Conservation (phyloP, 2,888 invertebrate species). For the Helleia helle region DNA sequence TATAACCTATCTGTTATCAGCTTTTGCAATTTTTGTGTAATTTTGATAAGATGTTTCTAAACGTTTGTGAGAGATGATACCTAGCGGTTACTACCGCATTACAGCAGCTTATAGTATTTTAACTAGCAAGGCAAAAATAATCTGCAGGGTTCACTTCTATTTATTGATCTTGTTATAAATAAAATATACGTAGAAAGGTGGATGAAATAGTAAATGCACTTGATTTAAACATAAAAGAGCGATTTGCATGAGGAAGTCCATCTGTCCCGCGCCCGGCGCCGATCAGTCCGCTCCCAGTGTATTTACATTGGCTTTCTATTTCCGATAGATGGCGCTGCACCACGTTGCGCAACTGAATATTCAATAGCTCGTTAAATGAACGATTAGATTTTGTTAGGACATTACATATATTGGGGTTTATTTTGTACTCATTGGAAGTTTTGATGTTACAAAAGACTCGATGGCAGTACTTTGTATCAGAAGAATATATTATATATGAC, state of each 20-base stretch:
- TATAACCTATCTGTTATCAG: no score
- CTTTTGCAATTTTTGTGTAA: no score
- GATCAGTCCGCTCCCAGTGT: slow-evolving; percentile 29
- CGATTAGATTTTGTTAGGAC: slow-evolving; percentile 16
- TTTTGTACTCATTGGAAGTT: no score
- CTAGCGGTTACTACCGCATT: no score
- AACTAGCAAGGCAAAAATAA: no score
- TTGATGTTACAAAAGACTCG: no score
- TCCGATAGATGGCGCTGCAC: slow-evolving; percentile 50
- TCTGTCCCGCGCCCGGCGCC: slow-evolving; percentile 29
- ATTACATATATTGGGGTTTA: slow-evolving; percentile 15
- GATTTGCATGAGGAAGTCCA: slow-evolving; percentile 46
- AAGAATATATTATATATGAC: no score
- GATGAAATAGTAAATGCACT: background rate
- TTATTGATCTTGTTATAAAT: background rate
- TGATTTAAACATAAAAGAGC: slow-evolving; percentile 7
- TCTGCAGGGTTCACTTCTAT: no score
- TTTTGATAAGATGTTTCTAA: no score
- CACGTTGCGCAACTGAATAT: slow-evolving; percentile 33
- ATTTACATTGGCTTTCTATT: slow-evolving; percentile 61
- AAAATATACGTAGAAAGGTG: slow-evolving; percentile 7
- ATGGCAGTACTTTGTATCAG: no score
- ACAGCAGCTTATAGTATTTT: no score
- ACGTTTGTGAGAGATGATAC: no score
- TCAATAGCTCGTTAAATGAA: slow-evolving; percentile 24